A percentile compares a stretch with the other conserved stretches of the same genome.
phyloP scores from a whole-genome alignment of 2,797 vertebrate genomes.

The Scolopax rusticola region DNA sequence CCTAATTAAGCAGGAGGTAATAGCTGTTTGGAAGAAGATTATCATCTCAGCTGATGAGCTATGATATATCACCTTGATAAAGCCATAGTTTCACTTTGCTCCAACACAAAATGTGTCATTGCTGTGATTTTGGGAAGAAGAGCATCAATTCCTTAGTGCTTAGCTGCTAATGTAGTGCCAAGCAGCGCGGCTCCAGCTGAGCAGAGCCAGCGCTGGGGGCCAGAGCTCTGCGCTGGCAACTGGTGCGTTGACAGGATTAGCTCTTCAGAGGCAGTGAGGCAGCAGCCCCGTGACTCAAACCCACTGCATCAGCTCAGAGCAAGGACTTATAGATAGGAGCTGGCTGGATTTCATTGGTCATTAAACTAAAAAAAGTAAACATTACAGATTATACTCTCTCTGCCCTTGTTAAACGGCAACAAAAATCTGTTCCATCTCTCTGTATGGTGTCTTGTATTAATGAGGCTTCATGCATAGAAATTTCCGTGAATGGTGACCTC shows the following conservation, averaged over 20 bases:
- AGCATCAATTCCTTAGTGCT: not conserved
- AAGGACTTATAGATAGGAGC: not conserved
- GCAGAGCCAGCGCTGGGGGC: not conserved
- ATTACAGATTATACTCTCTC: constrained; percentile 31
- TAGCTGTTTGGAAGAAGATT: not conserved
- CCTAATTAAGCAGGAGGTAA: not conserved
- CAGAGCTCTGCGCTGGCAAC: not conserved
- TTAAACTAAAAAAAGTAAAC: constrained; percentile 48
- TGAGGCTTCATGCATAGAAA: constrained; percentile 75
- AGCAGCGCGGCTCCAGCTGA: not conserved
- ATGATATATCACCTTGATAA: not conserved
- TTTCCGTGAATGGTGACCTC: constrained; percentile 77
- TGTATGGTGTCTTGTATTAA: constrained; percentile 72
- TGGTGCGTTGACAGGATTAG: constrained; percentile 16
- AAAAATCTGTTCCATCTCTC: constrained; percentile 59
- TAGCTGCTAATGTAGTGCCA: constrained; percentile 5
- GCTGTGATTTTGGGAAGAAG: constrained; percentile 7
- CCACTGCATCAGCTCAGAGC: not conserved
- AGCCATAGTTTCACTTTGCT: not conserved
- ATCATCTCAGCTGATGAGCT: not conserved
- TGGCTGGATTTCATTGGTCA: not conserved
- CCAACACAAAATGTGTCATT: not conserved
- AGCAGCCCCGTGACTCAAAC: not conserved
- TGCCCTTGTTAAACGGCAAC: constrained; percentile 63
- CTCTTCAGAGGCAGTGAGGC: not conserved